Percentiles rank a stretch among this genome's conserved stretches.
Conservation (phyloP, 2,888 invertebrate species). For the Andrena bucephala region DNA sequence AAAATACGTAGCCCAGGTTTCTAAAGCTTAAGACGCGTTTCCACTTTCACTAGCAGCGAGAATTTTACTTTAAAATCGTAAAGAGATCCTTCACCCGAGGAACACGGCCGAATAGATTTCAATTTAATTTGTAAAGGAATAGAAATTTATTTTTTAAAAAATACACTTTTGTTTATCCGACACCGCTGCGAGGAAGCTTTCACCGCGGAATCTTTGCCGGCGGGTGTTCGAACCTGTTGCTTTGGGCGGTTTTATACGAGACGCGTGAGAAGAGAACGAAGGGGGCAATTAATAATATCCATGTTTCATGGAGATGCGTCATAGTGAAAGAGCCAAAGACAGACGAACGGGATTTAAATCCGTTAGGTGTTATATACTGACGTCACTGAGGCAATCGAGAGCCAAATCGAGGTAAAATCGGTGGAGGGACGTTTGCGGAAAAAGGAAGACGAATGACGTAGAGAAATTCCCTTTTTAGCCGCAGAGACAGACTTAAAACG, state of each 20-base stretch:
- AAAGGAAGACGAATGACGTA: not conserved
- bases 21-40: conserved; percentile 9
- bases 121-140: not conserved
- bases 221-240: conserved; percentile 48
- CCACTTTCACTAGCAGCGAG: conserved; percentile 16
- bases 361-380: conserved; percentile 40
- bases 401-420: conserved; percentile 24
- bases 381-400: conserved; percentile 32
- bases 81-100: no score
- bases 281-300: not conserved
- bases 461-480: conserved; percentile 9
- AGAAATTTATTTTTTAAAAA: not conserved
- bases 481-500: not conserved
- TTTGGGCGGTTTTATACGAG: conserved; percentile 9
- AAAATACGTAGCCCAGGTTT: not conserved
- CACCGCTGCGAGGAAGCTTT: not conserved
- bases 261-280: not conserved
- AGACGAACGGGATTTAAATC: conserved; percentile 46
- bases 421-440: not conserved
- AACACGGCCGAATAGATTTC: no score
- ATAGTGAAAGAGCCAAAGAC: conserved; percentile 5
- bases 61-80: not conserved
- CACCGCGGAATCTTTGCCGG: conserved; percentile 12
- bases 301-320: conserved; percentile 19
- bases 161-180: not conserved